A percentile compares a stretch with the other conserved stretches of the same genome.
Conservation (phyloP, 2,888 invertebrate species). For the Lycaena phlaeas region DNA sequence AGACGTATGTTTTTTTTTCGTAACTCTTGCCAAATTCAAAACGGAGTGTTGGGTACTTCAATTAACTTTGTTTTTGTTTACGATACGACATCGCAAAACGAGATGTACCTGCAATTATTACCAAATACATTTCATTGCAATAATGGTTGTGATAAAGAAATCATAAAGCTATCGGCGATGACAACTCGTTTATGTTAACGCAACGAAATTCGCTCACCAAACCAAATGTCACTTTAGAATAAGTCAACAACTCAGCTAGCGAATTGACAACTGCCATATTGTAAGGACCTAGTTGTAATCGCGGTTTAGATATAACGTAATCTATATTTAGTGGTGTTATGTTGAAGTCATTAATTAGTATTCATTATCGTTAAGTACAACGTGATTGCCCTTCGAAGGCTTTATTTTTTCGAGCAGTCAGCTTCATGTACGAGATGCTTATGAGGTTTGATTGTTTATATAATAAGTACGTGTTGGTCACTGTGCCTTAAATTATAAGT, state of each 20-base stretch:
- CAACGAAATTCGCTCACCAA: constrained; percentile 41
- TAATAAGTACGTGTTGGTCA: constrained; percentile 6
- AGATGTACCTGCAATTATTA: constrained; percentile 55
- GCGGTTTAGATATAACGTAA: constrained; percentile 41
- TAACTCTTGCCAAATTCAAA: constrained; percentile 10
- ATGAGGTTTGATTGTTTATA: constrained; percentile 3
- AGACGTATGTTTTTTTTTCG: neutral
- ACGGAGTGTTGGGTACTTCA: constrained; percentile 5
- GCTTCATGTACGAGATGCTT: constrained; percentile 7
- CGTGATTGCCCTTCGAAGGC: constrained; percentile 10
- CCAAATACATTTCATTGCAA: constrained; percentile 61
- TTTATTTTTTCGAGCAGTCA: neutral
- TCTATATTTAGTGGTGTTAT: constrained; percentile 38
- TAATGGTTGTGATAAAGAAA: constrained; percentile 67
- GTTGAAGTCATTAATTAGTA: constrained; percentile 71
- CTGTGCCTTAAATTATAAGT: constrained; percentile 6
- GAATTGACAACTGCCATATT: constrained; percentile 71
- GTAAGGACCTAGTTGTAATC: constrained; percentile 59
- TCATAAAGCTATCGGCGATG: constrained; percentile 46
- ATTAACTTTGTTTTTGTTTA: constrained; percentile 15
- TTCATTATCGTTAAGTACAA: constrained; percentile 63
- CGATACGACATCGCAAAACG: constrained; percentile 30
- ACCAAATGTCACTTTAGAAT: constrained; percentile 42
- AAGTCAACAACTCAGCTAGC: constrained; percentile 64
- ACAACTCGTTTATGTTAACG: constrained; percentile 28